Percentiles rank a stretch among this genome's conserved stretches.
Conservation (phyloP, 2,797 vertebrate species). For the Leptoclinus maculatus region DNA sequence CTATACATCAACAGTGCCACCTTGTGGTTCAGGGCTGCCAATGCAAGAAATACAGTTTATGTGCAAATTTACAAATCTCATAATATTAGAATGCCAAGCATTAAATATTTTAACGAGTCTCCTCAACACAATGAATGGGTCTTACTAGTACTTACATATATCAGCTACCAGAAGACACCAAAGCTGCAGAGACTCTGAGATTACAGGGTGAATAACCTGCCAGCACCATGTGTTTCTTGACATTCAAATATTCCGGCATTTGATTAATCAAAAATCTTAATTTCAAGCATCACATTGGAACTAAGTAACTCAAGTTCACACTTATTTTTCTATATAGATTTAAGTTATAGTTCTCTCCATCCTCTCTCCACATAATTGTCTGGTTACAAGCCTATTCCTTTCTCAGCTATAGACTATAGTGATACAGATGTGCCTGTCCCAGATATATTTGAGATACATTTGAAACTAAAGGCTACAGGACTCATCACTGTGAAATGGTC, state of each 20-base stretch:
- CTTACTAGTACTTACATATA: neutral
- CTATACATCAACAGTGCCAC: neutral
- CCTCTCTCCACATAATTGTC: neutral
- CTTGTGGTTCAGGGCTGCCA: constrained; percentile 5
- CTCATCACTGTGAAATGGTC: neutral
- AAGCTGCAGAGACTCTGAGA: constrained; percentile 6
- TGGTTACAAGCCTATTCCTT: neutral
- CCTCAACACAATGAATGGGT: neutral
- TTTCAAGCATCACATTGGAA: neutral
- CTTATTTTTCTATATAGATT: neutral
- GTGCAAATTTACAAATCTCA: too few species aligned
- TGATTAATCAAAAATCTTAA: neutral
- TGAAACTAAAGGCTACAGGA: neutral
- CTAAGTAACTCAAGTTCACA: neutral
- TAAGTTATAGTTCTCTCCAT: neutral
- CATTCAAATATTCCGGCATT: neutral
- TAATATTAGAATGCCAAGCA: neutral
- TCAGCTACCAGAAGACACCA: constrained; percentile 13
- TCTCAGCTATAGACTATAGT: neutral
- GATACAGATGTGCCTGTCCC: neutral
- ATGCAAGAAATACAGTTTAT: neutral
- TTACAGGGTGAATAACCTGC: constrained; percentile 15
- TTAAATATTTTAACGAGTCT: neutral
- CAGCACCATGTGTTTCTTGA: neutral
- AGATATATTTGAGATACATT: neutral